A percentile compares a stretch with the other conserved stretches of the same genome.
These are phyloP conservation scores for Campylomormyrus tamandua DNA, from an alignment of 2,113 vertebrate species.

Conservation along the genomic window DNA sequence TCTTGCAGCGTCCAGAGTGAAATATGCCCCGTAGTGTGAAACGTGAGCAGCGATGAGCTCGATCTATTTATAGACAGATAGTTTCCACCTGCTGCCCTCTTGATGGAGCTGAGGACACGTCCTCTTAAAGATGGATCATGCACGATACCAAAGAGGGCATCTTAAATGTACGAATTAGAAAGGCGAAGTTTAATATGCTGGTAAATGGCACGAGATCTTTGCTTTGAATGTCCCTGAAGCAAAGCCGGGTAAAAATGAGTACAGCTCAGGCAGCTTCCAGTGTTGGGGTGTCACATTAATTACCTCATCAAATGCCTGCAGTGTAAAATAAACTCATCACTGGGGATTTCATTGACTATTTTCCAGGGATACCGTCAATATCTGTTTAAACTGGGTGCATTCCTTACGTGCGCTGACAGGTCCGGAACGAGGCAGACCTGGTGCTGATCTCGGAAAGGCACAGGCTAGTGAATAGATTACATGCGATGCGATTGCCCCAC, in stretches of 20 bases:
- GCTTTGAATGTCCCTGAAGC: background rate
- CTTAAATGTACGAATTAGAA: background rate
- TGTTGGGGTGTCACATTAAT: background rate
- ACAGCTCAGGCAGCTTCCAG: background rate
- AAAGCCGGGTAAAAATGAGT: background rate
- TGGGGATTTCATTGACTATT: slow-evolving; percentile 3
- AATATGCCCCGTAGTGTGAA: background rate
- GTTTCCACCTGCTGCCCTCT: background rate
- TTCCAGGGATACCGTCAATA: background rate
- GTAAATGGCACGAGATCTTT: background rate
- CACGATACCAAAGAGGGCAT: background rate
- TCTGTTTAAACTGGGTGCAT: slow-evolving; percentile 23
- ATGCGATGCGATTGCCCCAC: background rate
- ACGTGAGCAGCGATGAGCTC: background rate
- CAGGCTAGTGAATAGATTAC: background rate
- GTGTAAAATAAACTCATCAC: slow-evolving; percentile 1
- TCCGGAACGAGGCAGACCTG: background rate
- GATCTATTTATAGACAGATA: slow-evolving; percentile 1
- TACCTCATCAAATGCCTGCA: background rate
- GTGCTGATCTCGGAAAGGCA: background rate
- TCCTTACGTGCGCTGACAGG: slow-evolving; percentile 25
- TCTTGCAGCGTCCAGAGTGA: background rate
- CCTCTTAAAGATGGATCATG: background rate
- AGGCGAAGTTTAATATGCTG: background rate
- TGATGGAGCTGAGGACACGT: background rate